These are phyloP conservation scores for Antedon bifida DNA, from an alignment of 35 echinoderm and acorn worm species.

Conservation along the genomic window DNA sequence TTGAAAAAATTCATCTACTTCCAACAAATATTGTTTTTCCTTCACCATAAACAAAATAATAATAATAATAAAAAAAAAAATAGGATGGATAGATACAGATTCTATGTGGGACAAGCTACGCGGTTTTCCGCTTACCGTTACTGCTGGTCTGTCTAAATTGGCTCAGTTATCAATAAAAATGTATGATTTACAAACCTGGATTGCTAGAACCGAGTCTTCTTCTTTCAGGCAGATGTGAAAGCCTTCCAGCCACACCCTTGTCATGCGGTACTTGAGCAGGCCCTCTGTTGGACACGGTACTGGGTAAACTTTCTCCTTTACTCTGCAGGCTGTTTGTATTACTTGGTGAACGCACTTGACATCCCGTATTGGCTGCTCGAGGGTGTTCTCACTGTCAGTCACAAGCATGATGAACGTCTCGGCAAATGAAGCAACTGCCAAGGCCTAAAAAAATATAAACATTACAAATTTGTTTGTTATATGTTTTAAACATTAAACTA, in stretches of 20 bases:
- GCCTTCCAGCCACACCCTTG: slow-evolving; percentile 42
- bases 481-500: no score
- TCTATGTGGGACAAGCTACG: no score
- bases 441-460: background rate
- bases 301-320: slow-evolving; percentile 42
- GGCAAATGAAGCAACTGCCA: slow-evolving; percentile 23
- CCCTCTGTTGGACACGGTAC: slow-evolving; percentile 56
- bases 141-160: no score
- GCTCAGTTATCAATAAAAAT: no score
- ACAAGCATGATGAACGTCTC: slow-evolving; percentile 48
- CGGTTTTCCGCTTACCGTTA: no score
- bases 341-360: slow-evolving; percentile 64
- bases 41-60: no score
- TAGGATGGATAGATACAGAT: no score
- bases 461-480: no score
- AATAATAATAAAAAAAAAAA: no score
- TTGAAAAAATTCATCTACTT: no score
- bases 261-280: slow-evolving; percentile 81
- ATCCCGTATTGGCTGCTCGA: slow-evolving; percentile 21
- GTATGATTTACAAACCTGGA: slow-evolving; percentile 24
- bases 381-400: slow-evolving; percentile 48
- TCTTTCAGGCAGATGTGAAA: slow-evolving; percentile 70
- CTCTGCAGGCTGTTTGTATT: slow-evolving; percentile 40
- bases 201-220: slow-evolving; percentile 37
- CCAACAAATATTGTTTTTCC: no score